Percentiles rank a stretch among this genome's conserved stretches.
phyloP scores from a whole-genome alignment of 92 coral and sea anemone genomes.

The Pocillopora meandrina region DNA sequence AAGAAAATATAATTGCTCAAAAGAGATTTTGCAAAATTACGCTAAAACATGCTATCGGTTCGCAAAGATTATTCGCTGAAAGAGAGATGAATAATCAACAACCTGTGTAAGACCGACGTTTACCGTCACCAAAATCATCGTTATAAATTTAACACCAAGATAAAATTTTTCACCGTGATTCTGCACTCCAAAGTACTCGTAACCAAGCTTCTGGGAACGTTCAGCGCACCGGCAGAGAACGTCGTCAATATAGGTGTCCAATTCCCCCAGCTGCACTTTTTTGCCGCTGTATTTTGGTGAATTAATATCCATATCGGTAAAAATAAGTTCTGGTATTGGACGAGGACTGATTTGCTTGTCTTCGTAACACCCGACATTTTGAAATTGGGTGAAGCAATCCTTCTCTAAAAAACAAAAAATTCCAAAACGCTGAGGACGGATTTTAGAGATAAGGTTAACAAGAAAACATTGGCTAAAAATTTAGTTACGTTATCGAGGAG shows the following conservation, averaged over 20 bases:
- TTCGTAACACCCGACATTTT: slow-evolving; percentile 76
- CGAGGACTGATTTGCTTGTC: slow-evolving; percentile 69
- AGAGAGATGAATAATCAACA: too few relatives aligned
- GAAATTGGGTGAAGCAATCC: slow-evolving; percentile 47
- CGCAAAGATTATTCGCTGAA: too few relatives aligned
- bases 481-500: too few relatives aligned
- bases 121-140: too few relatives aligned
- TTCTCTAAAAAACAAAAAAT: neutral
- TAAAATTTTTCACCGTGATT: slow-evolving; percentile 63
- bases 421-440: neutral
- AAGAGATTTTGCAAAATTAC: too few relatives aligned
- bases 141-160: too few relatives aligned
- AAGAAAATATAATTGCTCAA: too few relatives aligned
- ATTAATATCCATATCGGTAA: slow-evolving; percentile 61
- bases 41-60: too few relatives aligned
- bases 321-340: slow-evolving; percentile 65
- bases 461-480: neutral
- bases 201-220: slow-evolving; percentile 41
- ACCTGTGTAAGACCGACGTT: too few relatives aligned
- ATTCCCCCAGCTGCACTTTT: slow-evolving; percentile 51
- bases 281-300: slow-evolving; percentile 52
- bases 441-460: neutral
- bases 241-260: slow-evolving; percentile 45
- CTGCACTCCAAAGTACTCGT: slow-evolving; percentile 72
- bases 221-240: slow-evolving; percentile 53